Evolutionary conservation across 2,888 invertebrate species (phyloP), one percentile per base, ranked within the genome.

Genomic region (Aspidapion aeneum): DNA sequence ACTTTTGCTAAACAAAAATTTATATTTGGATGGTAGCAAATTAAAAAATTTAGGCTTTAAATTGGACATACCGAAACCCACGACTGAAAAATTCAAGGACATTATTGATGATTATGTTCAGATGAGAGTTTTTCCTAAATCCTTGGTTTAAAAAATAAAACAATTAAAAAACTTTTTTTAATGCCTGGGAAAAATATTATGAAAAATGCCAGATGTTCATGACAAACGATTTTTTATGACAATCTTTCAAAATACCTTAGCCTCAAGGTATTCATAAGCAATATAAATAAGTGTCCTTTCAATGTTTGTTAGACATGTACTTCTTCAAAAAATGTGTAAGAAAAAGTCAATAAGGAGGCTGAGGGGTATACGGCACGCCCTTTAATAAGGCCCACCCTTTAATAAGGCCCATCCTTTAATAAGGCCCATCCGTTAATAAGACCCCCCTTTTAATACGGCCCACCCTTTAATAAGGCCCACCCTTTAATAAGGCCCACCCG

Each of bases 111-210:
- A 95, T 80, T 94, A 90, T 74, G 86, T 90, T 57, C 81, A 84
- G 54, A 91, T 93, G 88, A 89, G 91, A 73, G 84, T 95, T 66
- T 94, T 94, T 79, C 95, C 95, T 1, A 85, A 84, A 75, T 89
- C 89, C 60, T 82, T 90, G 55, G 68, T 77, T 72, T 74, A 71
- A 56, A 75, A 72, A 73, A 56, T n/a, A n/a, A 21, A 35, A 35
- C 35, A 35, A 35, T 35, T 35, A 35, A 35, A 35, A 7, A 35
- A 35, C 12, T 35, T 35, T 35, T 35, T 3, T 35, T 35, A 35
- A 35, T 35, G 35, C 35, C 3, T 35, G 12, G 3, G 35, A 35
- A 35, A 12, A 7, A n/a, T n/a, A n/a, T n/a, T n/a, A n/a, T n/a
- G n/a, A n/a, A n/a, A n/a, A n/a, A n/a, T n/a, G n/a, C n/a, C n/a